phyloP scores from a whole-genome alignment of 1,140 invertebrate species.

The Heliconius eleuchia region DNA sequence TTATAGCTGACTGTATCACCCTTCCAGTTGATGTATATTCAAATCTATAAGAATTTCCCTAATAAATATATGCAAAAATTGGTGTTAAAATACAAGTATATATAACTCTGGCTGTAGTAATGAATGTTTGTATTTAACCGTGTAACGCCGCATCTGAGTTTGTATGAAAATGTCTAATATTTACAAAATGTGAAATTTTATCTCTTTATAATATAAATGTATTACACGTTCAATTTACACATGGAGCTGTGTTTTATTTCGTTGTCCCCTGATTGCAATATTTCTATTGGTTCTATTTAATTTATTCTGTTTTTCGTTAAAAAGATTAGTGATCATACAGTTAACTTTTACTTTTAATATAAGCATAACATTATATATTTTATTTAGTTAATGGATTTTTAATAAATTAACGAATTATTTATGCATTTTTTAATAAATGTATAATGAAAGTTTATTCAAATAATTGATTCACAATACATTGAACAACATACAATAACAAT shows the following conservation, averaged over 20 bases:
- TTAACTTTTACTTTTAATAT: no score
- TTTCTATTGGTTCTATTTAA: no score
- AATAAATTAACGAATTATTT: no score
- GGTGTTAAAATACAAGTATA: constrained; percentile 26
- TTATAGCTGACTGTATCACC: constrained; percentile 10
- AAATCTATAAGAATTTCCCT: constrained; percentile 17
- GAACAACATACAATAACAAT: no score
- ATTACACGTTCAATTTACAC: constrained; percentile 77
- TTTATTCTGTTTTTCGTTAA: no score
- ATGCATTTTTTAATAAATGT: no score
- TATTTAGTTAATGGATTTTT: no score
- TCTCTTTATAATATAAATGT: constrained; percentile 80
- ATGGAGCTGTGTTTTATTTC: constrained; percentile 54
- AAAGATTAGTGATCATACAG: no score
- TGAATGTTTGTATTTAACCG: constrained; percentile 55
- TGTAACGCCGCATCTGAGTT: constrained; percentile 59
- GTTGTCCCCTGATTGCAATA: background rate
- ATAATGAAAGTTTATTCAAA: no score
- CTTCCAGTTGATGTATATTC: background rate
- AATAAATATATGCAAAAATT: constrained; percentile 26
- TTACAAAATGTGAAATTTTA: constrained; percentile 79
- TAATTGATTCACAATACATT: no score
- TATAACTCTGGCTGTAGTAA: constrained; percentile 36
- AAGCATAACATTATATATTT: no score
- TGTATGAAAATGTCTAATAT: constrained; percentile 75